Conservation (phyloP, 2,888 invertebrate species). For the Cabera pusaria region DNA sequence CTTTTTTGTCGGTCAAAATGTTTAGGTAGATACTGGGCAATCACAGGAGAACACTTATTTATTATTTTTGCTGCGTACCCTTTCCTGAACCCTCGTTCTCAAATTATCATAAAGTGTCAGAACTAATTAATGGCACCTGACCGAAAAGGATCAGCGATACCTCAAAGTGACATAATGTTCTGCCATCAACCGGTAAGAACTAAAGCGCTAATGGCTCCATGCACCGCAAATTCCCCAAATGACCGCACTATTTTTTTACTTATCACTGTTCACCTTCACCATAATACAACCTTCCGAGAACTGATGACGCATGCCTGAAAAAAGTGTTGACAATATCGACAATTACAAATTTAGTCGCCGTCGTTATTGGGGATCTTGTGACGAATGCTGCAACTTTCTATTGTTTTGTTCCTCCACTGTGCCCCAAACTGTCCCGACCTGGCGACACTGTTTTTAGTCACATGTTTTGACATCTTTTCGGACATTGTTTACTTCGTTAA, state of each 20-base stretch:
- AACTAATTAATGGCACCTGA: slow-evolving; percentile 47
- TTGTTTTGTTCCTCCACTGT: slow-evolving; percentile 64
- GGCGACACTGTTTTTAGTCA: slow-evolving; percentile 53
- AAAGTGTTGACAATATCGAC: slow-evolving; percentile 42
- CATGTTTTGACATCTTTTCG: slow-evolving; percentile 59
- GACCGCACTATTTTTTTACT: slow-evolving; percentile 55
- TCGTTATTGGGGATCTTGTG: slow-evolving; percentile 12
- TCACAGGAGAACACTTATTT: no score
- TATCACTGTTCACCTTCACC: slow-evolving; percentile 50
- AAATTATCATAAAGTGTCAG: slow-evolving; percentile 28
- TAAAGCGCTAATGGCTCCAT: slow-evolving; percentile 62
- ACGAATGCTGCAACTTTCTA: slow-evolving; percentile 51
- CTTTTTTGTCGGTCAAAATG: no score
- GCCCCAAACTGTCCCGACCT: slow-evolving; percentile 51
- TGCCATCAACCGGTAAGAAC: slow-evolving; percentile 37
- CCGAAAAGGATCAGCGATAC: slow-evolving; percentile 49
- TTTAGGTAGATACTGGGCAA: no score
- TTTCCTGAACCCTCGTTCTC: slow-evolving; percentile 10
- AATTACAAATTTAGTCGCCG: slow-evolving; percentile 62
- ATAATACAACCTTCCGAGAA: slow-evolving; percentile 72
- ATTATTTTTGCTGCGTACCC: no score
- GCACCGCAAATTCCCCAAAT: slow-evolving; percentile 56
- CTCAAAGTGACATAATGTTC: slow-evolving; percentile 54
- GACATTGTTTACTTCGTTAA: slow-evolving; percentile 29
- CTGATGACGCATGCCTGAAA: slow-evolving; percentile 55